Percentiles rank a stretch among this genome's conserved stretches.
phyloP scores from a whole-genome alignment of 2,888 invertebrate genomes.

The Pomacea canaliculata region DNA sequence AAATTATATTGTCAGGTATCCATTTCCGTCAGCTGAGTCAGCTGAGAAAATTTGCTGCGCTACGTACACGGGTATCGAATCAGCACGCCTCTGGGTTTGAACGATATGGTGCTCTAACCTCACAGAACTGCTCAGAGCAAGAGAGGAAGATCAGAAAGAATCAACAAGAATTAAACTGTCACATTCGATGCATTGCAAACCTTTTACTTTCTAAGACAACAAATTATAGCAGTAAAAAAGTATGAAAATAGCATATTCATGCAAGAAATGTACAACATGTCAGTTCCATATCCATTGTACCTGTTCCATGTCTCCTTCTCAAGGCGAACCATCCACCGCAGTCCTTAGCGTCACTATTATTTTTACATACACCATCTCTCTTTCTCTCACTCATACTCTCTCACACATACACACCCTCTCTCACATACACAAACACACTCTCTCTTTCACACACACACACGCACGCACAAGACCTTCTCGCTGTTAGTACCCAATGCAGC shows the following conservation, averaged over 20 bases:
- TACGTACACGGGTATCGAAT: too few relatives aligned
- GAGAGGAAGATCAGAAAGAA: too few relatives aligned
- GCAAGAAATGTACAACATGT: too few relatives aligned
- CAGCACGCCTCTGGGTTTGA: too few relatives aligned
- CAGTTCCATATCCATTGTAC: not conserved
- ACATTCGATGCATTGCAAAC: not conserved
- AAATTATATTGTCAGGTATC: too few relatives aligned
- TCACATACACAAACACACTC: conserved; percentile 11
- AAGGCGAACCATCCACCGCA: not conserved
- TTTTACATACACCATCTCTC: not conserved
- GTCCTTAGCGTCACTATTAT: not conserved
- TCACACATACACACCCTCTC: conserved; percentile 14
- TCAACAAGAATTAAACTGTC: too few relatives aligned
- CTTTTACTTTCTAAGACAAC: not conserved
- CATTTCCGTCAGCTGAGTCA: too few relatives aligned
- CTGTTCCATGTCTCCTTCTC: not conserved
- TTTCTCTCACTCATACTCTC: conserved; percentile 2
- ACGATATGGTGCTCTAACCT: too few relatives aligned
- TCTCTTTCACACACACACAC: conserved; percentile 1
- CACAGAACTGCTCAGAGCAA: too few relatives aligned
- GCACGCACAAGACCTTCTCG: not conserved
- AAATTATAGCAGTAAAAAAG: not conserved
- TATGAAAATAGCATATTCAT: too few relatives aligned
- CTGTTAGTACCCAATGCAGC: too few relatives aligned
- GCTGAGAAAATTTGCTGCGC: too few relatives aligned